Evolutionary conservation across 2,797 vertebrate genomes (phyloP).

Genomic region (Cephalopachus bancanus): DNA sequence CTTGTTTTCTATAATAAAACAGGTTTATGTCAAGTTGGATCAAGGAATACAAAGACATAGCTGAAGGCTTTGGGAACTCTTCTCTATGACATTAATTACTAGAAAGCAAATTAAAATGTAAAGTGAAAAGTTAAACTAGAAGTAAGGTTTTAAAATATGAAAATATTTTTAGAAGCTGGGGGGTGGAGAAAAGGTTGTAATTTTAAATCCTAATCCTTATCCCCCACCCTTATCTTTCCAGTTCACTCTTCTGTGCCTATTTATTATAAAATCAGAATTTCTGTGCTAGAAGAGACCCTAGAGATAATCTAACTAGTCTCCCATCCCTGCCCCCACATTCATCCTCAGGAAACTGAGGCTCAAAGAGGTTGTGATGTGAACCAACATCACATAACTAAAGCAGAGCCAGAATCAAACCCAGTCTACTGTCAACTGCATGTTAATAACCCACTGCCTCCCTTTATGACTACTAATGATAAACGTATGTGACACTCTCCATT

Average conservation of each 20-base stretch:
- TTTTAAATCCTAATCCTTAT: conserved; percentile 72
- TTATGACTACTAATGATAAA: conserved; percentile 49
- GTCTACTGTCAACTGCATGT: background rate
- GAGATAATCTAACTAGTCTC: conserved; percentile 32
- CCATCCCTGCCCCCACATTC: background rate
- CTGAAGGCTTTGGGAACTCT: conserved; percentile 43
- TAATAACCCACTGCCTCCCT: conserved; percentile 60
- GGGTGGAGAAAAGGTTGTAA: background rate
- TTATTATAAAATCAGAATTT: conserved; percentile 54
- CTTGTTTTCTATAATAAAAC: conserved; percentile 76
- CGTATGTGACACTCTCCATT: conserved; percentile 58
- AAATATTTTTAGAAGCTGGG: conserved; percentile 46
- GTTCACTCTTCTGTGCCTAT: conserved; percentile 67
- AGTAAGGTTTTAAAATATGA: conserved; percentile 67
- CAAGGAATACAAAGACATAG: conserved; percentile 44
- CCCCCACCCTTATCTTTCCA: conserved; percentile 49
- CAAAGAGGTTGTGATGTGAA: background rate
- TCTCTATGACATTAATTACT: conserved; percentile 58
- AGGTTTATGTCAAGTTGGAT: conserved; percentile 19
- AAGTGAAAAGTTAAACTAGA: conserved; percentile 63
- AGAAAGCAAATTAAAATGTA: conserved; percentile 68
- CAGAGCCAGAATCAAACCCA: conserved; percentile 71
- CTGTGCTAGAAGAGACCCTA: conserved; percentile 58
- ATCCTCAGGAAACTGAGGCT: conserved; percentile 69
- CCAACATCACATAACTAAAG: conserved; percentile 51